Conservation (phyloP, 2,888 invertebrate species). For the Coelinius sp. region DNA sequence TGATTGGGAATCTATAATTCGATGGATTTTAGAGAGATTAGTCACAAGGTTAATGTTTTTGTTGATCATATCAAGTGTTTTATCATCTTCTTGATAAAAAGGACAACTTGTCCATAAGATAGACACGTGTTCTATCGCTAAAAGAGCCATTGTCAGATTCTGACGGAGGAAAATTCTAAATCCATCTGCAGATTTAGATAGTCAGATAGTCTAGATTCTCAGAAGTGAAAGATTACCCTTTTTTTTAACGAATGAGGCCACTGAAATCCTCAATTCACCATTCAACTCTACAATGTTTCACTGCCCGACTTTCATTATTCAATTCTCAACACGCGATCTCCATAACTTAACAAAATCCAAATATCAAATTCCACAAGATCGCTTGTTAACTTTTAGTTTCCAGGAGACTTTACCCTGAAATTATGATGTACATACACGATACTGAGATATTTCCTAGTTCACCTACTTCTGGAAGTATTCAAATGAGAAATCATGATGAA, state of each 20-base stretch:
- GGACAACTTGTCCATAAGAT: too few relatives aligned
- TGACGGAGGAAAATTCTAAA: background rate
- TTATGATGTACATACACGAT: background rate
- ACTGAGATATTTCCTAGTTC: background rate
- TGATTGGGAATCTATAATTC: too few relatives aligned
- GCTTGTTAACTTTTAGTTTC: background rate
- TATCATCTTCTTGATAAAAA: too few relatives aligned
- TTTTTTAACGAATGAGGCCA: slow-evolving; percentile 6
- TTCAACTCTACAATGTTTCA: background rate
- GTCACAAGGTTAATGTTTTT: too few relatives aligned
- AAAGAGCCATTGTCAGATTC: background rate
- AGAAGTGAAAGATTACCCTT: background rate
- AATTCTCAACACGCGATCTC: background rate
- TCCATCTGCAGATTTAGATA: background rate
- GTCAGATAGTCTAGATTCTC: background rate
- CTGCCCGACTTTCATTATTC: background rate
- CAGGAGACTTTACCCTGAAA: background rate
- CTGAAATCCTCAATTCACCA: background rate
- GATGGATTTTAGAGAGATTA: too few relatives aligned
- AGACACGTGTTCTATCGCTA: background rate
- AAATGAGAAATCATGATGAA: background rate
- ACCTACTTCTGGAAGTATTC: background rate
- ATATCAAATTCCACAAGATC: background rate
- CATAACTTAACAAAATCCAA: background rate
- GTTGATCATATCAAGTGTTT: too few relatives aligned